Percentiles rank a stretch among this genome's conserved stretches.
These are phyloP conservation scores for Pseudomyrmex concolor DNA, from an alignment of 1,140 invertebrate genomes.

Conservation along the genomic window DNA sequence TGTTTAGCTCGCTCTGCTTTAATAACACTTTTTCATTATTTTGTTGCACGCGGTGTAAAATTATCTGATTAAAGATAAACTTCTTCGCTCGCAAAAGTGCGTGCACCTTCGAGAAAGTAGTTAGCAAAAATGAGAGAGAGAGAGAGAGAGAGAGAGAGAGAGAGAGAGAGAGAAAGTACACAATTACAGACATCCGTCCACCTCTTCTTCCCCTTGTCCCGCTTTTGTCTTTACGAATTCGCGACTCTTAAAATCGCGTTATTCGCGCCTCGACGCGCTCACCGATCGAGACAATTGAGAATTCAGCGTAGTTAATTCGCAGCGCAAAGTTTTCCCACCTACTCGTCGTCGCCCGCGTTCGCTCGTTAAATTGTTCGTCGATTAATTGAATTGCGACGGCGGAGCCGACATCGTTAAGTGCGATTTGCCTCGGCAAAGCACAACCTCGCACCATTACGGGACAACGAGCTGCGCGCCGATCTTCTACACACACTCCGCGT, in stretches of 20 bases:
- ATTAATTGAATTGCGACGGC: slow-evolving; percentile 65
- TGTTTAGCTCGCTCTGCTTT: too few species aligned
- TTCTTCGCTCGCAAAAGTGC: neutral
- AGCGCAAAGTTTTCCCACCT: slow-evolving; percentile 50
- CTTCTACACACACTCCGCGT: neutral
- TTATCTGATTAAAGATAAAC: slow-evolving; percentile 8
- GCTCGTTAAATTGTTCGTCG: slow-evolving; percentile 59
- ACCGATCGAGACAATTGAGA: slow-evolving; percentile 48
- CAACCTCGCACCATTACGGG: neutral
- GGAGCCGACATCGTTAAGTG: slow-evolving; percentile 49
- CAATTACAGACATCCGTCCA: slow-evolving; percentile 17
- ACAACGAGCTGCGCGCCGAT: neutral
- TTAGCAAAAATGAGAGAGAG: slow-evolving; percentile 30
- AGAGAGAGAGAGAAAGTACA: slow-evolving; percentile 6
- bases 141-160: too few species aligned
- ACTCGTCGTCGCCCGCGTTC: slow-evolving; percentile 16
- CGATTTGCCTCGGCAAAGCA: slow-evolving; percentile 41
- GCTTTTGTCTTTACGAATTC: slow-evolving; percentile 1
- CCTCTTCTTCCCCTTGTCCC: too few species aligned
- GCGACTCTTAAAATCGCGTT: slow-evolving; percentile 54
- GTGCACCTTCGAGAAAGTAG: slow-evolving; percentile 3
- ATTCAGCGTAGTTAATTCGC: slow-evolving; percentile 37
- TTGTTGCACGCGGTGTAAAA: too few species aligned
- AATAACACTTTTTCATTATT: too few species aligned
- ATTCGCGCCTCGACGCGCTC: slow-evolving; percentile 21